A percentile compares a stretch with the other conserved stretches of the same genome.
Evolutionary conservation across 2,888 invertebrate genomes (phyloP).

Genomic region (Drosophila monieri): DNA sequence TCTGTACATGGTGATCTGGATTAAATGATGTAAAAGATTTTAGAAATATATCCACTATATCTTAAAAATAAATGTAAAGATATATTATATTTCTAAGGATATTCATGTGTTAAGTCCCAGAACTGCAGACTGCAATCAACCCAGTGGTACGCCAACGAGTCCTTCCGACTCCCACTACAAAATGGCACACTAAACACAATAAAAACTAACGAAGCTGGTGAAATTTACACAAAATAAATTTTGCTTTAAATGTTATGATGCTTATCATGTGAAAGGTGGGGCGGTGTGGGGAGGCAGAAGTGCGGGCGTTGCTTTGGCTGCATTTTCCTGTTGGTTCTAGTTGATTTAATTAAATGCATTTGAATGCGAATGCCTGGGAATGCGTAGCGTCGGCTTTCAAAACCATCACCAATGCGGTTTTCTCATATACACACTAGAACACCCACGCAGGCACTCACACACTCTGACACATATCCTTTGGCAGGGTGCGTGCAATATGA

Average conservation of each 20-base stretch:
- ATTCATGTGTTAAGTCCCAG: neutral
- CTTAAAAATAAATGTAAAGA: neutral
- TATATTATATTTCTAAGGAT: neutral
- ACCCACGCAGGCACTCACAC: constrained; percentile 2
- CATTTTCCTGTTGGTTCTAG: constrained; percentile 72
- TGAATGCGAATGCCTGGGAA: constrained; percentile 75
- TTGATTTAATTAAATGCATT: constrained; percentile 81
- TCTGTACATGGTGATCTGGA: too few species aligned
- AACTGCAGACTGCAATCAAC: neutral
- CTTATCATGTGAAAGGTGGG: constrained; percentile 54
- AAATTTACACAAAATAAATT: constrained; percentile 79
- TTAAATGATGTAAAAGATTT: too few species aligned
- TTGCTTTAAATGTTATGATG: constrained; percentile 71
- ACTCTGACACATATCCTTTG: constrained; percentile 12
- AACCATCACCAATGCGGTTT: constrained; percentile 63
- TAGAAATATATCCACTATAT: too few species aligned
- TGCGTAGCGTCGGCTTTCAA: constrained; percentile 56
- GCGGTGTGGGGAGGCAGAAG: constrained; percentile 2
- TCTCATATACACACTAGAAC: constrained; percentile 18
- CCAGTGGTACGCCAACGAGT: neutral
- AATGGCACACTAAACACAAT: constrained; percentile 76
- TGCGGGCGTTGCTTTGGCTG: constrained; percentile 44
- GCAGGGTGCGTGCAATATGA: constrained; percentile 1
- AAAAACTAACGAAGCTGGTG: constrained; percentile 79
- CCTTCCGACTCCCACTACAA: constrained; percentile 30